Evolutionary conservation across 2,888 invertebrate species (phyloP).

Genomic region (Pasiphila rectangulata): DNA sequence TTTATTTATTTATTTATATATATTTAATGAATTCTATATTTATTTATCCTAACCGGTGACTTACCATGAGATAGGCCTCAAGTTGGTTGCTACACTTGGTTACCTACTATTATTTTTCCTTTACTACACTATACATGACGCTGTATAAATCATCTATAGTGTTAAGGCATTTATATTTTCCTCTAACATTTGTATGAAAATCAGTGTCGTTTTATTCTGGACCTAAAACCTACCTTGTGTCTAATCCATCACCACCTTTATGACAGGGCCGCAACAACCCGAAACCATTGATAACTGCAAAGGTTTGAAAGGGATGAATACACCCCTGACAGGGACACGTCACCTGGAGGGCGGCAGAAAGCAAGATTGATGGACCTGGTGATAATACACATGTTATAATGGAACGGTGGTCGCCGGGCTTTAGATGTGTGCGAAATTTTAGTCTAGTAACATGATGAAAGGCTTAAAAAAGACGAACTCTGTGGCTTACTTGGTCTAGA

Average conservation of each 20-base stretch:
- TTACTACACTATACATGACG: too few relatives aligned
- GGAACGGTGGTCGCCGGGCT: conserved; percentile 7
- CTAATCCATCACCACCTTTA: conserved; percentile 1
- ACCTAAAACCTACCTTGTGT: neutral
- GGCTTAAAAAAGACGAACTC: neutral
- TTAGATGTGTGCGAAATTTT: neutral
- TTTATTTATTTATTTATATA: too few relatives aligned
- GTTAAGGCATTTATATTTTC: too few relatives aligned
- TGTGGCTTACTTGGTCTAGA: too few relatives aligned
- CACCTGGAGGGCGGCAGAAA: conserved; percentile 7
- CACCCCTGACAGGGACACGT: conserved; percentile 3
- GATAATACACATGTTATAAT: conserved; percentile 18
- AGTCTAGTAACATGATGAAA: neutral
- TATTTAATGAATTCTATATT: too few relatives aligned
- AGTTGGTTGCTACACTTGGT: too few relatives aligned
- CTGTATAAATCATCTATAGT: too few relatives aligned
- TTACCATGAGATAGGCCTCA: too few relatives aligned
- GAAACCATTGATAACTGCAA: conserved; percentile 5
- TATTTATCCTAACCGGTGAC: too few relatives aligned
- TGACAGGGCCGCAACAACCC: conserved; percentile 1
- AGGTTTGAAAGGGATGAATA: conserved; percentile 5
- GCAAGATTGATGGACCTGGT: conserved; percentile 16
- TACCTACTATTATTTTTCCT: too few relatives aligned
- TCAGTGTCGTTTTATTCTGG: too few relatives aligned
- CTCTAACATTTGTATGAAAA: too few relatives aligned